Base-by-base conservation (phyloP, 2,113 vertebrate genomes). In the Nesoenas mayeri region DNA sequence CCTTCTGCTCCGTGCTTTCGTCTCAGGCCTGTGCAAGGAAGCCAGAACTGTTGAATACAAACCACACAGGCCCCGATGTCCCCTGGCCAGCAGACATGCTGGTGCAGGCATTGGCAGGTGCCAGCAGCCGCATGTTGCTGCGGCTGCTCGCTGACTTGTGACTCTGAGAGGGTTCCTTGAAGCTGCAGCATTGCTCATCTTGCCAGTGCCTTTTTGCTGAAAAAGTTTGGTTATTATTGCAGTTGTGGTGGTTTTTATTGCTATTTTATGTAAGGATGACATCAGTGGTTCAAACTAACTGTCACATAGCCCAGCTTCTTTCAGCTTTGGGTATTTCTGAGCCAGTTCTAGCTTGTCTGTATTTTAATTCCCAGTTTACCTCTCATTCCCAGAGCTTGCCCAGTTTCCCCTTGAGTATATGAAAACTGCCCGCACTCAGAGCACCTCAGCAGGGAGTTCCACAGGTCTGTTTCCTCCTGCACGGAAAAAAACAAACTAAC, bases 181-280 rank as follows among this genome's bases (percentile, higher is more conserved):
- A 71, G 47, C 58, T 60, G 44, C 3, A 3, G 47, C 31, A 16
- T 53, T 0, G 0, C 18, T 83, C 14, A 1, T 21, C 58, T 70
- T 12, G 25, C 62, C 44, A 47, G 21, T n/a, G 42, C 34, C 58
- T 34, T 13, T 62, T 50, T 29, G 22, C 54, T 10, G 9, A n/a
- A 32, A 56, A 69, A 21, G 8, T 71, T 84, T 1, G 1, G 25
- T 69, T 69, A 11, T 50, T 70, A 29, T 16, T 77, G 58, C 62
- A 4, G 0, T 11, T 50, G 28, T 48, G 38, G 15, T 79, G 34
- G 53, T 2, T 3, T 91, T 92, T 62, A 58, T 72, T 54, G 18
- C 25, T 56, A 10, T 47, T 92, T 64, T 60, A 6, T 25, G 17
- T 29, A 54, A 67, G 42, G 31, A 22, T 71, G 16, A 64, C 32